These are phyloP conservation scores for Nyctalus aviator DNA, from an alignment of 2,797 vertebrate genomes.

Conservation along the genomic window DNA sequence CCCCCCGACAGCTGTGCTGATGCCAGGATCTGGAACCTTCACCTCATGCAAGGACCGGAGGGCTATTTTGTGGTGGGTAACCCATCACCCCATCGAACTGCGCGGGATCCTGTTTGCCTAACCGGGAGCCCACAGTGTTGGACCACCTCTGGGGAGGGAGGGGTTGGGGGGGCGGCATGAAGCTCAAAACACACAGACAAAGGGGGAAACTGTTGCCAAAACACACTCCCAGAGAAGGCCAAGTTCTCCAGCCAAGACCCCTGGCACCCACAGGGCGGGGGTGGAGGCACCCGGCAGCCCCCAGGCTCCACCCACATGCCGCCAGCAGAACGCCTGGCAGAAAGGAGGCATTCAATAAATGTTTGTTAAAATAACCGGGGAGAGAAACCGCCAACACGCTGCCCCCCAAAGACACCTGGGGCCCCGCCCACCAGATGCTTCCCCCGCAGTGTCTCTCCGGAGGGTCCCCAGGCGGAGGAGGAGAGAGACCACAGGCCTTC, in stretches of 20 bases:
- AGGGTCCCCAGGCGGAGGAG: background rate
- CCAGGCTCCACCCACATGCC: rapidly evolving
- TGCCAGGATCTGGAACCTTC: background rate
- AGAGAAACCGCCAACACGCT: background rate
- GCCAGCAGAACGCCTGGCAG: background rate
- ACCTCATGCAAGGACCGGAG: rapidly evolving
- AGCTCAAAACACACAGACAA: background rate
- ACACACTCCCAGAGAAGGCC: background rate
- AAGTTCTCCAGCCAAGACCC: background rate
- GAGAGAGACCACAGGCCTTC: background rate
- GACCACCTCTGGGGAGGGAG: background rate
- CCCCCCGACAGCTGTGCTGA: background rate
- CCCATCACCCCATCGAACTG: background rate
- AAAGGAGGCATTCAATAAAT: background rate
- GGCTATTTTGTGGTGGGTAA: background rate
- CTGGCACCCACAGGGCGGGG: background rate
- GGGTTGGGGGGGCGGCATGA: background rate
- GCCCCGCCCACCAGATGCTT: background rate
- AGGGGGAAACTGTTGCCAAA: background rate
- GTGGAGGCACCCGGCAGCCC: background rate
- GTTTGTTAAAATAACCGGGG: background rate
- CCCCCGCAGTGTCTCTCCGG: background rate
- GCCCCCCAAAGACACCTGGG: background rate
- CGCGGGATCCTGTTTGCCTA: background rate
- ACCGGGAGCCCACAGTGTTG: rapidly evolving